phyloP scores from a whole-genome alignment of 2,113 vertebrate species.

The Cynoglossus semilaevis region DNA sequence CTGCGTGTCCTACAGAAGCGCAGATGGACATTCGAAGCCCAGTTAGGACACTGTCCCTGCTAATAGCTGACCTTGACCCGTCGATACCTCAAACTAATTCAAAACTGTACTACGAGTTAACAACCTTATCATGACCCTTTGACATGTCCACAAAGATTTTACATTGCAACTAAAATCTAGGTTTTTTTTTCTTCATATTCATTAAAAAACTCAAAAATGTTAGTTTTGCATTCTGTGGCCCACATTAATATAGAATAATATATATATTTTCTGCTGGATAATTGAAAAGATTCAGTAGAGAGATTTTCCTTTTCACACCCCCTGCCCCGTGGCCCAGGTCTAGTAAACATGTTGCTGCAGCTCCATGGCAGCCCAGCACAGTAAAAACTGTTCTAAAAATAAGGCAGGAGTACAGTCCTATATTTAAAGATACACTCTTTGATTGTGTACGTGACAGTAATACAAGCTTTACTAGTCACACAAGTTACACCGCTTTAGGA shows the following conservation, averaged over 20 bases:
- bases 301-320: not conserved
- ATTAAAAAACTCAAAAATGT: too few relatives aligned
- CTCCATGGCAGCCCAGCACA: slow-evolving; percentile 22
- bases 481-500: not conserved
- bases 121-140: too few relatives aligned
- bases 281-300: not conserved
- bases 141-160: too few relatives aligned
- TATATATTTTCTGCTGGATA: not conserved
- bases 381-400: slow-evolving; percentile 49
- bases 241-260: not conserved
- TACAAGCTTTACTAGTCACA: not conserved
- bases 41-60: too few relatives aligned
- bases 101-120: too few relatives aligned
- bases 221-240: too few relatives aligned
- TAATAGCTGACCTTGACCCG: too few relatives aligned
- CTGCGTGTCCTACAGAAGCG: too few relatives aligned
- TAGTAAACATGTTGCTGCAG: slow-evolving; percentile 45
- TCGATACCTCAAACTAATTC: too few relatives aligned
- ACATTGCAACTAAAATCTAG: too few relatives aligned
- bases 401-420: slow-evolving; percentile 20
- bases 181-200: too few relatives aligned
- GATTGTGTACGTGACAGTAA: slow-evolving; percentile 8
- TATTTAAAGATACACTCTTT: slow-evolving; percentile 12
- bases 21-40: too few relatives aligned
- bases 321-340: not conserved